These are phyloP conservation scores for Psix sp. DNA, from an alignment of 1,140 invertebrate species.

Conservation along the genomic window DNA sequence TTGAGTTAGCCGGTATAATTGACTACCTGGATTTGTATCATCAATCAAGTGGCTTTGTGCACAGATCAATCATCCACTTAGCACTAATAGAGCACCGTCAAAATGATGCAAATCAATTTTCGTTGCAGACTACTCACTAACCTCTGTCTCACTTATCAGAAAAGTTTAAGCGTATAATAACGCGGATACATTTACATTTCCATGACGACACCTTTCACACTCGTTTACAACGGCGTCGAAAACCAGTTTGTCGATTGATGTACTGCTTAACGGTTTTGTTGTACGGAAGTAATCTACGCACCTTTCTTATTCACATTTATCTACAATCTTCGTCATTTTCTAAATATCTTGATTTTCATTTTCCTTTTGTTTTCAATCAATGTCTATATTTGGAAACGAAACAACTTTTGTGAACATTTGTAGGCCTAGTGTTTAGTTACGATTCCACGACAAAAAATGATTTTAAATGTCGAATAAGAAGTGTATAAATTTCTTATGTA, in stretches of 20 bases:
- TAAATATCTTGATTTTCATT: background rate
- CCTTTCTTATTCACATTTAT: constrained; percentile 6
- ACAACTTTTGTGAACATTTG: no score
- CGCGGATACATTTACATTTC: constrained; percentile 12
- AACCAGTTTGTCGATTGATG: constrained; percentile 22
- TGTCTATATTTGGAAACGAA: no score
- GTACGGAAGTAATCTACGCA: constrained; percentile 6
- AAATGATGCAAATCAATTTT: constrained; percentile 15
- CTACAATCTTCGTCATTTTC: constrained; percentile 2
- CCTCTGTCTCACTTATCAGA: background rate
- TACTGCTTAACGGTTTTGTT: constrained; percentile 7
- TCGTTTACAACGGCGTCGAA: constrained; percentile 2
- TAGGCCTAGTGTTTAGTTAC: no score
- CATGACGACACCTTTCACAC: constrained; percentile 9
- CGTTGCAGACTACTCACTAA: constrained; percentile 5
- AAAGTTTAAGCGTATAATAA: constrained; percentile 8
- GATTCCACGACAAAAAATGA: no score
- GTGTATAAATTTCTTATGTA: no score
- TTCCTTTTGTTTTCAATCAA: background rate
- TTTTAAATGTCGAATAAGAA: no score
- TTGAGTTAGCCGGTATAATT: constrained; percentile 23
- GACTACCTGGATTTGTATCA: constrained; percentile 20
- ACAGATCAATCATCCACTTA: constrained; percentile 15
- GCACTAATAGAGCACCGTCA: constrained; percentile 1
- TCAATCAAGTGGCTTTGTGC: constrained; percentile 7